A percentile compares a stretch with the other conserved stretches of the same genome.
phyloP scores from a whole-genome alignment of 2,888 invertebrate species.

The Eremobia ochroleuca region DNA sequence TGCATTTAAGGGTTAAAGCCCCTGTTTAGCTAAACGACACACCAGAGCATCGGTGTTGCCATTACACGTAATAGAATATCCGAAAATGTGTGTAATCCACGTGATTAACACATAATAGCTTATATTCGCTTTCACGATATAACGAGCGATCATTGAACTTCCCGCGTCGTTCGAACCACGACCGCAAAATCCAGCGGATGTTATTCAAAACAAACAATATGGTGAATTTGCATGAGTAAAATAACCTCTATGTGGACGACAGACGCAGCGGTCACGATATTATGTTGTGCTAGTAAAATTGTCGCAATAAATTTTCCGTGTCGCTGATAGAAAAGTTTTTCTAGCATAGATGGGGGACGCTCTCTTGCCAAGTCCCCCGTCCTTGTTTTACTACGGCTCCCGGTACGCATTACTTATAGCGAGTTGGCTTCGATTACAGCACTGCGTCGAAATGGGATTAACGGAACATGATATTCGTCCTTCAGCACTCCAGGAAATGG shows the following conservation, averaged over 20 bases:
- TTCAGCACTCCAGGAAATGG: constrained; percentile 27
- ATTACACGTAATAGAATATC: constrained; percentile 57
- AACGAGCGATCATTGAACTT: constrained; percentile 62
- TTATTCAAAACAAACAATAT: constrained; percentile 76
- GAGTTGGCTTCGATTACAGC: constrained; percentile 70
- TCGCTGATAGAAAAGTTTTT: constrained; percentile 84
- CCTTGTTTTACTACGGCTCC: constrained; percentile 68
- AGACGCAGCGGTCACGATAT: constrained; percentile 67
- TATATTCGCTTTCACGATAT: constrained; percentile 46
- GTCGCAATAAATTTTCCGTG: constrained; percentile 80
- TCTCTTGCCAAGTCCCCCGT: constrained; percentile 72
- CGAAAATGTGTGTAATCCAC: constrained; percentile 52
- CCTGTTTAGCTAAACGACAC: constrained; percentile 67
- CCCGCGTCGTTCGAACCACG: constrained; percentile 61
- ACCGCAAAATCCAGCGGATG: constrained; percentile 71
- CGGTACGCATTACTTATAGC: constrained; percentile 65
- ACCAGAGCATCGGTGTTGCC: constrained; percentile 57
- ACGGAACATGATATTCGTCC: constrained; percentile 62
- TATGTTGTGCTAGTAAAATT: constrained; percentile 75
- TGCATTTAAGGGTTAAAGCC: too few relatives aligned
- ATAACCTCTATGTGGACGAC: constrained; percentile 61
- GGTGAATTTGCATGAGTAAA: constrained; percentile 73
- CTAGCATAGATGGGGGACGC: constrained; percentile 65
- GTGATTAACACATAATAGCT: constrained; percentile 60
- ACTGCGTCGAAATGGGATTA: constrained; percentile 62